These are phyloP conservation scores for Leptinotarsa defecta DNA, from an alignment of 1,140 invertebrate genomes.

Conservation along the genomic window DNA sequence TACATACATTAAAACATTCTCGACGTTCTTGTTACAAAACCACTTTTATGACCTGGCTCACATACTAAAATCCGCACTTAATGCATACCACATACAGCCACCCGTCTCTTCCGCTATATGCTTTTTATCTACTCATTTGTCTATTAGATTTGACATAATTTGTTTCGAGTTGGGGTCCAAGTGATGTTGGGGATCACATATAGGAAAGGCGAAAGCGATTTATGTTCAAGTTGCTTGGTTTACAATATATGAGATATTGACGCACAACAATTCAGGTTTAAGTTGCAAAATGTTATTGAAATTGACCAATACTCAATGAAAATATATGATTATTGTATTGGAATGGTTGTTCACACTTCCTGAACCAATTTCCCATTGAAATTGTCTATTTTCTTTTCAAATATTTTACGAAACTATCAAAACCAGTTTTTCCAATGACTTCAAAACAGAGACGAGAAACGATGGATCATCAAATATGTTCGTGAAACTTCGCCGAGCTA, in stretches of 20 bases:
- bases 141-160: slow-evolving; percentile 37
- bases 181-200: slow-evolving; percentile 11
- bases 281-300: not conserved
- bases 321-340: too few species aligned
- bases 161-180: slow-evolving; percentile 23
- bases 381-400: too few species aligned
- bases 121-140: slow-evolving; percentile 36
- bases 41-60: not conserved
- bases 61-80: slow-evolving; percentile 9
- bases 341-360: too few species aligned
- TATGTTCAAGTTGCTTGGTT: not conserved
- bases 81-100: slow-evolving; percentile 13
- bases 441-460: too few species aligned
- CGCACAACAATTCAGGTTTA: not conserved
- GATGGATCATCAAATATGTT: too few species aligned
- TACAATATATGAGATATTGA: not conserved
- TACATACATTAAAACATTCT: not conserved
- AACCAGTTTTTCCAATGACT: too few species aligned
- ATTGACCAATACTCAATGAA: too few species aligned
- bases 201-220: not conserved
- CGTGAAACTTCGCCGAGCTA: too few species aligned
- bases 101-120: slow-evolving; percentile 25
- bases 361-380: too few species aligned
- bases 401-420: too few species aligned
- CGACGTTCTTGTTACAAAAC: too few species aligned